A percentile compares a stretch with the other conserved stretches of the same genome.
Evolutionary conservation across 2,113 vertebrate species (phyloP).

Genomic region (Murina feae): DNA sequence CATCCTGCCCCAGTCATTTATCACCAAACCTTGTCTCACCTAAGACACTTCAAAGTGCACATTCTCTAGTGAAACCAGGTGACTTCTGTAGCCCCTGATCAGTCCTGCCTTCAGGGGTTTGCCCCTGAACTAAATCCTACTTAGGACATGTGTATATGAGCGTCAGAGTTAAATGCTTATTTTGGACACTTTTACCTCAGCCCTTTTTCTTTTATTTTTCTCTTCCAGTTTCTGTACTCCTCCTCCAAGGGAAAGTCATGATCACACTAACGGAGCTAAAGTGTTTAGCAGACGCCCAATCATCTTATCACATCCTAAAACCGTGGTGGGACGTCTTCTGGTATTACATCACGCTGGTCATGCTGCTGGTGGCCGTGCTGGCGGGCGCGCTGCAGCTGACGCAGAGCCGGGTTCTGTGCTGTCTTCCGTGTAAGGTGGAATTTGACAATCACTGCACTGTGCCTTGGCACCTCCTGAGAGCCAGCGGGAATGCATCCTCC

Average conservation of each 20-base stretch:
- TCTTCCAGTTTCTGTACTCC: slow-evolving; percentile 75
- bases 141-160: not conserved
- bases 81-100: not conserved
- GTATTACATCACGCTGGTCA: slow-evolving; percentile 89
- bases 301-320: slow-evolving; percentile 84
- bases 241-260: slow-evolving; percentile 80
- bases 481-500: slow-evolving; percentile 74
- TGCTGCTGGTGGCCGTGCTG: slow-evolving; percentile 86
- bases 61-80: not conserved
- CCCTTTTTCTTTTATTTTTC: slow-evolving; percentile 1
- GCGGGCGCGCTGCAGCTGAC: slow-evolving; percentile 86
- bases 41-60: not conserved
- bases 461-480: slow-evolving; percentile 81
- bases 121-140: not conserved
- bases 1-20: not conserved
- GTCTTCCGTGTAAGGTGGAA: slow-evolving; percentile 86
- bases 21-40: not conserved
- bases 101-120: not conserved
- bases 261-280: slow-evolving; percentile 86
- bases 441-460: slow-evolving; percentile 81
- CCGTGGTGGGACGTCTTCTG: slow-evolving; percentile 90
- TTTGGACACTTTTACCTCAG: not conserved
- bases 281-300: slow-evolving; percentile 83
- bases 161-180: not conserved
- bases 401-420: slow-evolving; percentile 85